phyloP scores from a whole-genome alignment of 2,888 invertebrate genomes.

The Melinaea marsaeus region DNA sequence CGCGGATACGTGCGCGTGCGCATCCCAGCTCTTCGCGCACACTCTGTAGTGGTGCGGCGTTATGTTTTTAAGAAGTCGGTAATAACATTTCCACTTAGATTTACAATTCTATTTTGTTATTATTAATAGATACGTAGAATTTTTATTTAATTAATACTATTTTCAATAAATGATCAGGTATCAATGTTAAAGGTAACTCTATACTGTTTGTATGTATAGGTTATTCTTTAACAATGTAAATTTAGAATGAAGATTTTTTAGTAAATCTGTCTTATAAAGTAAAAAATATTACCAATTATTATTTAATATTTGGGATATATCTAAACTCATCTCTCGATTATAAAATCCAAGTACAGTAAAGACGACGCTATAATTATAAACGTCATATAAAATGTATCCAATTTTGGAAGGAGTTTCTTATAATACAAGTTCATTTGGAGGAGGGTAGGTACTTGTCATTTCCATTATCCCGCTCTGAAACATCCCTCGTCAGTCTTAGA shows the following conservation, averaged over 20 bases:
- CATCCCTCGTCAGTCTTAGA: conserved; percentile 49
- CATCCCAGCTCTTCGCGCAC: conserved; percentile 87
- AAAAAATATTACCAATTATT: too few relatives aligned
- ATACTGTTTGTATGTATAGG: too few relatives aligned
- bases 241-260: too few relatives aligned
- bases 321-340: conserved; percentile 33
- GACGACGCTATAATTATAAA: neutral
- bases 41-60: conserved; percentile 70
- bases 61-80: neutral
- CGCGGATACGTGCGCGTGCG: conserved; percentile 84
- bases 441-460: conserved; percentile 19
- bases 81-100: too few relatives aligned
- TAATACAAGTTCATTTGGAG: neutral
- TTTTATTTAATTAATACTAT: too few relatives aligned
- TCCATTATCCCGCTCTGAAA: conserved; percentile 20
- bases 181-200: too few relatives aligned
- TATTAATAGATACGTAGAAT: too few relatives aligned
- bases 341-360: conserved; percentile 8
- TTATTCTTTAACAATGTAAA: too few relatives aligned
- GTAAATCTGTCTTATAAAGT: too few relatives aligned
- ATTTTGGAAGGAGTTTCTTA: neutral
- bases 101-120: too few relatives aligned
- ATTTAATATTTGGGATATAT: too few relatives aligned
- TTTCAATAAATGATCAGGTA: too few relatives aligned
- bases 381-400: neutral